Base-by-base conservation (phyloP, 2,888 invertebrate genomes). In the Eupithecia vulgata region DNA sequence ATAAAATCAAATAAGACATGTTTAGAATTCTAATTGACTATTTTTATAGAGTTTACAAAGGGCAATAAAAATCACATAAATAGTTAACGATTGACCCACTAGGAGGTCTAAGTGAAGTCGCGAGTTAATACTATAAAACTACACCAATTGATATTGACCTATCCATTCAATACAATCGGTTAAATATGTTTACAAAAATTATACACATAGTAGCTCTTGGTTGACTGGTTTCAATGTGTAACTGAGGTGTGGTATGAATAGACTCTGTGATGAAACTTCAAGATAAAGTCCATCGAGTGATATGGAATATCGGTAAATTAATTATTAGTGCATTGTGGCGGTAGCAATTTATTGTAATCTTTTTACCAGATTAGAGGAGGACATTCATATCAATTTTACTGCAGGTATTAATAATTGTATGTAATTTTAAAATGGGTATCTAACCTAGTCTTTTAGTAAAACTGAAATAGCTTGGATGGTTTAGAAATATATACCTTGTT, bases 271-370 rank as follows among this genome's bases (percentile, higher is more conserved):
- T 91, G 88, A 83, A 84, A 81, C 79, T 79, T 77, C 68, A 85
- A n/a, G 91, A 92, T 91, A 91, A 88, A 84, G 90, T 91, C 91
- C 84, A 89, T 91, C 90, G 89, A 80, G 81, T 81, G 81, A 84
- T 87, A 90, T 90, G 88, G 90, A 90, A 91, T 90, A 89, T 91
- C 88, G 83, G 87, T 85, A 88, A 90, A 90, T 90, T 91, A 91
- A 91, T 91, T 91, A 91, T 88, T 84, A 88, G 85, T 81, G 81
- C 85, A 82, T 86, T 85, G 88, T 84, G 79, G 84, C 87, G 82
- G 90, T 88, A 89, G 86, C 86, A 83, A 87, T n/a, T n/a, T n/a
- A n/a, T 89, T 89, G 88, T 88, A 84, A 87, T 87, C 84, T 83
- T 84, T 83, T 84, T 77, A 81, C 83, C 83, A 75, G 73, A 79